Evolutionary conservation across 2,113 vertebrate genomes (phyloP).

Genomic region (Lamprologus tigripictilis): DNA sequence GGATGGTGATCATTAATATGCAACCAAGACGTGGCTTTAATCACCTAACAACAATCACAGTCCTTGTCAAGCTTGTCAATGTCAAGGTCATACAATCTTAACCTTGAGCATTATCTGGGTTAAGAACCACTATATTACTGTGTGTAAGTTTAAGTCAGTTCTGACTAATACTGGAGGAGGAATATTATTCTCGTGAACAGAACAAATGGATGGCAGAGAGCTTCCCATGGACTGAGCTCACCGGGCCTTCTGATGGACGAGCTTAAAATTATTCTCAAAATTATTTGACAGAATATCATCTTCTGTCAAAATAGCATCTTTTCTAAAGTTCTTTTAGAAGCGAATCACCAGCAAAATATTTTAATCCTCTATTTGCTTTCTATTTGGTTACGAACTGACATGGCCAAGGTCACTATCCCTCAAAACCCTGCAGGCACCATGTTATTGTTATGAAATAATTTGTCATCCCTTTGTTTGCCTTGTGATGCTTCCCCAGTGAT

Average conservation of each 20-base stretch:
- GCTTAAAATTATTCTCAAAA: not conserved
- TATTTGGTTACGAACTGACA: not conserved
- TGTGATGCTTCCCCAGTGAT: not conserved
- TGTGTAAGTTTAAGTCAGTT: not conserved
- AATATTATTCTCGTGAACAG: not conserved
- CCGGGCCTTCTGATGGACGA: not conserved
- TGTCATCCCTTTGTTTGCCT: not conserved
- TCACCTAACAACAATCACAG: not conserved
- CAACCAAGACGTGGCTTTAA: constrained; percentile 22
- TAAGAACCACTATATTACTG: not conserved
- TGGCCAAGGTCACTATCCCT: not conserved
- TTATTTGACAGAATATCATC: not conserved
- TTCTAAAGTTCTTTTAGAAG: not conserved
- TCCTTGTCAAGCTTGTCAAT: not conserved
- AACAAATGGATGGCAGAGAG: not conserved
- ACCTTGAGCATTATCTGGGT: not conserved
- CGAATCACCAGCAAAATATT: not conserved
- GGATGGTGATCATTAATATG: constrained; percentile 24
- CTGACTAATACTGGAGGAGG: not conserved
- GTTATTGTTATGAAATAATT: not conserved
- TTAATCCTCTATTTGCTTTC: not conserved
- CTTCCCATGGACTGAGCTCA: not conserved
- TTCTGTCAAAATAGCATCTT: not conserved
- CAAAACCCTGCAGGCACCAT: not conserved
- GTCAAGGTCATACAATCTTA: not conserved